Evolutionary conservation across 2,888 invertebrate genomes (phyloP), one percentile per base, ranked within the genome.

Genomic region (Ligdia adustata): DNA sequence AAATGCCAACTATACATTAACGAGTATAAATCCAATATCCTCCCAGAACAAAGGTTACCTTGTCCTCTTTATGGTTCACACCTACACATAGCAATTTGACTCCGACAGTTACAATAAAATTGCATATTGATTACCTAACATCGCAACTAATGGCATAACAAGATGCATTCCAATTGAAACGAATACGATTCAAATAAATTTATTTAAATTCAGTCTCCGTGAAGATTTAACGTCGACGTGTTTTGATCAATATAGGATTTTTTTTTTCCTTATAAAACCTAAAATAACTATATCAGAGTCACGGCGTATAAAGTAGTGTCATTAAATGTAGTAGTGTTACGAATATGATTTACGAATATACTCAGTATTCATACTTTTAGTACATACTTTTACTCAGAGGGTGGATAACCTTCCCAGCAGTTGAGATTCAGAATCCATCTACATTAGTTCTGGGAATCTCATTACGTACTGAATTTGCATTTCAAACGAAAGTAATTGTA

Each of bases 401-500:
- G 33, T 15, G 26, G 27, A 37, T 27, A 27, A 37, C 26, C 37
- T 27, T 27, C 15, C 11, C 37, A 27, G 26, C 24, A 26, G 16
- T 27, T 37, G 9, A 9, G 22, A 37, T 37, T 16, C 16, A 16
- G 27, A 27, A 16, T 16, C 11, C 26, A 11, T 27, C 37, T 18
- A 26, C 27, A 16, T 37, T 37, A 37, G 26, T 27, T 9, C 27
- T 37, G 18, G 16, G 12, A 27, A 37, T 37, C 27, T 26, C 37
- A 27, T 37, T 37, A 37, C 27, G 27, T 26, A 6, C 16, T 26
- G 16, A 27, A 37, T 37, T 37, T 37, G 12, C 37, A 37, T 37
- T 27, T 27, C 37, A 27, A 27, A 37, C 16, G 26, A 16, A 27
- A 37, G 15, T n/a, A n/a, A n/a, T 34, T 7, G 4, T 3, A 27